phyloP scores from a whole-genome alignment of 2,888 invertebrate species.

The Drosophila ustulata region DNA sequence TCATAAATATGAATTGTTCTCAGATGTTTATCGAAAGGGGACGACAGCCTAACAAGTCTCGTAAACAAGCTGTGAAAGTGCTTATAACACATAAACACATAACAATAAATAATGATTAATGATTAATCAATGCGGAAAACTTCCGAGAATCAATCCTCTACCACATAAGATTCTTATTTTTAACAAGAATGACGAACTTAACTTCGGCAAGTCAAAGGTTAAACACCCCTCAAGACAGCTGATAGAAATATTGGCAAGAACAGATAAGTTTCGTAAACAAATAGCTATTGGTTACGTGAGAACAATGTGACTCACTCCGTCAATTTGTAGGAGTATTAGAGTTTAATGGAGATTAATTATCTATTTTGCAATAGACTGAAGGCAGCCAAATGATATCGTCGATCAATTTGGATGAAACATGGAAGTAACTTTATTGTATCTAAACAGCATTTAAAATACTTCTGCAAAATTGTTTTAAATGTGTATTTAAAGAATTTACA shows the following conservation, averaged over 20 bases:
- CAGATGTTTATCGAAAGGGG: conserved; percentile 16
- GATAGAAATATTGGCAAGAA: not conserved
- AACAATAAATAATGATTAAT: conserved; percentile 14
- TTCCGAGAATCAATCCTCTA: conserved; percentile 11
- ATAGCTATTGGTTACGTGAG: too few species aligned
- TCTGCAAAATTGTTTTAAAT: not conserved
- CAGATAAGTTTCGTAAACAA: not conserved
- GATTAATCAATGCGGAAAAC: conserved; percentile 19
- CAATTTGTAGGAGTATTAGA: not conserved
- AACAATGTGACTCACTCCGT: too few species aligned
- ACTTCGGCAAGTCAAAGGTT: not conserved
- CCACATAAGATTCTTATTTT: conserved; percentile 5
- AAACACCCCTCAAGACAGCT: not conserved
- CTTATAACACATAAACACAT: not conserved
- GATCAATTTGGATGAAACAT: not conserved
- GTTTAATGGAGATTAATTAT: not conserved
- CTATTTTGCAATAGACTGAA: not conserved
- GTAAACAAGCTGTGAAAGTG: conserved; percentile 35
- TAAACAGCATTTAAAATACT: too few species aligned
- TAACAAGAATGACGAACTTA: not conserved
- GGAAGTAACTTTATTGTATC: not conserved
- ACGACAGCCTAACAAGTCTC: conserved; percentile 3
- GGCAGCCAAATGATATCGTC: not conserved
- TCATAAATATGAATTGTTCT: conserved; percentile 52
- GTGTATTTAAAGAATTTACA: not conserved